phyloP scores from a whole-genome alignment of 2,113 vertebrate genomes.

The Azemiops feae region DNA sequence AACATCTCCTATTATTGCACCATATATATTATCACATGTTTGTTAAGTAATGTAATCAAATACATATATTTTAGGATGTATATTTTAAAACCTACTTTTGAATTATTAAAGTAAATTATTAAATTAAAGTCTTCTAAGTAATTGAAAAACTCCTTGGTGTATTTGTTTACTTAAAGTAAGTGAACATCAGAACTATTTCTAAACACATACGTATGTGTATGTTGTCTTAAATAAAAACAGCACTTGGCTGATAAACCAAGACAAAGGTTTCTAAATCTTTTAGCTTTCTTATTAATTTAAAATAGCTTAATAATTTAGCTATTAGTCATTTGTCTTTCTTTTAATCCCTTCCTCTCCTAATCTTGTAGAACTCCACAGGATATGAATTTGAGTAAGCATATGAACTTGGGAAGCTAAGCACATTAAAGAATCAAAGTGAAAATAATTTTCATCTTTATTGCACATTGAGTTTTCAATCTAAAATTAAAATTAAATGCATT shows the following conservation, averaged over 20 bases:
- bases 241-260: slow-evolving; percentile 50
- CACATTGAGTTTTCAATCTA: not conserved
- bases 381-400: slow-evolving; percentile 1
- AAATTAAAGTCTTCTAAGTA: not conserved
- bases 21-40: not conserved
- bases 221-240: slow-evolving; percentile 39
- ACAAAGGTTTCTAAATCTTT: slow-evolving; percentile 56
- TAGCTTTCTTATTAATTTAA: slow-evolving; percentile 61
- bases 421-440: not conserved
- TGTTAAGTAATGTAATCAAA: not conserved
- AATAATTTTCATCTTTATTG: not conserved
- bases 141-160: slow-evolving; percentile 11
- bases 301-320: slow-evolving; percentile 57
- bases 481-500: not conserved
- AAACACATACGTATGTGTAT: slow-evolving; percentile 1
- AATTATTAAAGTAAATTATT: not conserved
- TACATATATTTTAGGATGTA: not conserved
- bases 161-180: slow-evolving; percentile 8
- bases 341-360: not conserved
- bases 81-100: not conserved
- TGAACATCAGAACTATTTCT: slow-evolving; percentile 19
- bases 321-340: slow-evolving; percentile 55
- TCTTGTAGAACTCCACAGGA: slow-evolving; percentile 17
- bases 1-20: not conserved
- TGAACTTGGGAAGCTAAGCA: not conserved